Evolutionary conservation across 2,113 vertebrate species (phyloP), one percentile per base, ranked within the genome.

Genomic region (Ammospiza nelsoni): DNA sequence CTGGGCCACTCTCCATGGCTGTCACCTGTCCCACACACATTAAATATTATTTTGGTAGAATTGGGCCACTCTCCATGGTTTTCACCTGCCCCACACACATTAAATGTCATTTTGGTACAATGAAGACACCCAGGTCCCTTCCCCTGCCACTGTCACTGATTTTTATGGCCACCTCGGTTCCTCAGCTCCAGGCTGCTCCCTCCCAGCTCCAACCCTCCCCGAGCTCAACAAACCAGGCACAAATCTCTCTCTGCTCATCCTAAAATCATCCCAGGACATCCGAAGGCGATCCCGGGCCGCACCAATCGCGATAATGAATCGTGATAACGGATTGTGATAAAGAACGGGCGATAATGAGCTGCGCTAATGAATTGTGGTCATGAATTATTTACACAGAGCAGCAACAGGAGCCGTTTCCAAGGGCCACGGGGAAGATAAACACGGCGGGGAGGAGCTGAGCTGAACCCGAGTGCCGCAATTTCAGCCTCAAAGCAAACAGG

Each of bases 401-500:
- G 89, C 74, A 75, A 15, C 46, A 4, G 75, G 82, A 96, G 93
- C 93, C 25, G 33, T 5, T 80, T 88, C 78, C 39, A 19, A 23
- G 77, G 41, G 78, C 78, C 66, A 28, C 2, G 16, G 75, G 59
- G 72, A 59, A 22, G 95, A 61, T 19, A 86, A 97, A 94, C 87
- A 83, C 48, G 82, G 79, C 6, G 3, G 5, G n/a, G 94, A 92
- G 73, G 94, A 80, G 92, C 89, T 18, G 89, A 66, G 78, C 75
- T 27, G 49, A 88, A 25, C 78, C 28, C 15, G 52, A 52, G 14
- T 7, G 85, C 89, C 43, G 87, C 9, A 85, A 79, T 90, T 95
- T 33, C 89, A 66, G 39, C 84, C 82, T 28, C 84, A 79, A 20
- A 82, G 87, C 55, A 89, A 94, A 87, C 93, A 94, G 84, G 95